Conservation (phyloP, 2,113 vertebrate species). For the Melanerpes formicivorus region DNA sequence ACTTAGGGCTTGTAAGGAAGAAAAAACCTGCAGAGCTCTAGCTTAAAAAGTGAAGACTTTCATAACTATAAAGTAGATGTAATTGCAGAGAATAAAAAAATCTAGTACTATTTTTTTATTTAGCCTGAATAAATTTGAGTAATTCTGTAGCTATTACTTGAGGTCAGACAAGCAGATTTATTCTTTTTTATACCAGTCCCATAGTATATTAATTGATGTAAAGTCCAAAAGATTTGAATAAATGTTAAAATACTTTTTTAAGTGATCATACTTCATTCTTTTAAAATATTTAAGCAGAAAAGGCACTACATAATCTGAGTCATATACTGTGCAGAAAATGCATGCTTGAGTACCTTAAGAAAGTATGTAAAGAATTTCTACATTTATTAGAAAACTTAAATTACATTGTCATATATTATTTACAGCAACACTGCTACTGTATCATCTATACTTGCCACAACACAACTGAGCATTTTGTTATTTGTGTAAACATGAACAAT, state of each 20-base stretch:
- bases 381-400: constrained; percentile 42
- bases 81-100: neutral
- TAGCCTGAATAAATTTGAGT: neutral
- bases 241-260: neutral
- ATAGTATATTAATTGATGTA: neutral
- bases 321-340: neutral
- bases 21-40: neutral
- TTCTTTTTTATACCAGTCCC: neutral
- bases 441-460: neutral
- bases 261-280: neutral
- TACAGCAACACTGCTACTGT: constrained; percentile 39
- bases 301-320: neutral
- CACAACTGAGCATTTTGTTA: constrained; percentile 53
- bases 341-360: neutral
- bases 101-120: neutral
- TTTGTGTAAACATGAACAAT: constrained; percentile 63
- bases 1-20: neutral
- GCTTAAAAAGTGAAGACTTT: neutral
- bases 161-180: neutral
- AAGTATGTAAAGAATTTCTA: constrained; percentile 5
- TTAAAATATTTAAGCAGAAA: constrained; percentile 33
- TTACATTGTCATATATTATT: constrained; percentile 40
- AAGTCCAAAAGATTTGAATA: constrained; percentile 7
- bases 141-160: neutral
- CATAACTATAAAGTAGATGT: neutral